Percentiles rank a stretch among this genome's conserved stretches.
Evolutionary conservation across 1,140 invertebrate genomes (phyloP).

Genomic region (Cylas formicarius): DNA sequence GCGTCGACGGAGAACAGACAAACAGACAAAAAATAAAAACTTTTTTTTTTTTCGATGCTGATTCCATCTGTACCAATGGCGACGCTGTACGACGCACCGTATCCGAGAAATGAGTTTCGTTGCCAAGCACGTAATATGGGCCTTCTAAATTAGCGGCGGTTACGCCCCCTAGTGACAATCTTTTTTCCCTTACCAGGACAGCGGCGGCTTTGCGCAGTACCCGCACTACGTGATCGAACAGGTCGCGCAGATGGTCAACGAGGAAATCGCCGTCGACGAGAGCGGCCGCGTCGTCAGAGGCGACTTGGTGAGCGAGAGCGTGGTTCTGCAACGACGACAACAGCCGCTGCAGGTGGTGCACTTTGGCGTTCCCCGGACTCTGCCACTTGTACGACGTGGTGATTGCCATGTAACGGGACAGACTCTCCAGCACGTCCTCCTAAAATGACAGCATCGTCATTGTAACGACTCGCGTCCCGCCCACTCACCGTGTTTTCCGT

Average conservation of each 20-base stretch:
- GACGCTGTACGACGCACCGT: too few species aligned
- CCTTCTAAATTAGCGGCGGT: neutral
- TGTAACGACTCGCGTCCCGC: neutral
- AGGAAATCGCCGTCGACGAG: conserved; percentile 37
- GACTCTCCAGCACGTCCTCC: conserved; percentile 34
- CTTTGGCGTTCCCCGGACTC: conserved; percentile 32
- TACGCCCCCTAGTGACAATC: neutral
- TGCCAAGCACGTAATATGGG: too few species aligned
- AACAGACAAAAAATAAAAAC: too few species aligned
- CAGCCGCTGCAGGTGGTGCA: conserved; percentile 44
- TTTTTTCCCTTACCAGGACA: conserved; percentile 30
- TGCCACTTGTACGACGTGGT: conserved; percentile 34
- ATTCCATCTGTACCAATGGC: too few species aligned
- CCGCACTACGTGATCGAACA: conserved; percentile 47
- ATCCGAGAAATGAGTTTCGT: too few species aligned
- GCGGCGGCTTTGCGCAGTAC: conserved; percentile 42
- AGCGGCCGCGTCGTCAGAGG: conserved; percentile 11
- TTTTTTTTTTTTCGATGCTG: too few species aligned
- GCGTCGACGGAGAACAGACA: too few species aligned
- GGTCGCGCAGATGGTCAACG: conserved; percentile 45
- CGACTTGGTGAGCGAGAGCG: conserved; percentile 46
- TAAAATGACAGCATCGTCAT: conserved; percentile 17
- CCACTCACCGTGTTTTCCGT: conserved; percentile 48
- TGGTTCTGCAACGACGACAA: conserved; percentile 56
- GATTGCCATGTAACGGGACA: conserved; percentile 29